Conservation (phyloP, 2,888 invertebrate genomes). For the Lasioglossum lativentre region DNA sequence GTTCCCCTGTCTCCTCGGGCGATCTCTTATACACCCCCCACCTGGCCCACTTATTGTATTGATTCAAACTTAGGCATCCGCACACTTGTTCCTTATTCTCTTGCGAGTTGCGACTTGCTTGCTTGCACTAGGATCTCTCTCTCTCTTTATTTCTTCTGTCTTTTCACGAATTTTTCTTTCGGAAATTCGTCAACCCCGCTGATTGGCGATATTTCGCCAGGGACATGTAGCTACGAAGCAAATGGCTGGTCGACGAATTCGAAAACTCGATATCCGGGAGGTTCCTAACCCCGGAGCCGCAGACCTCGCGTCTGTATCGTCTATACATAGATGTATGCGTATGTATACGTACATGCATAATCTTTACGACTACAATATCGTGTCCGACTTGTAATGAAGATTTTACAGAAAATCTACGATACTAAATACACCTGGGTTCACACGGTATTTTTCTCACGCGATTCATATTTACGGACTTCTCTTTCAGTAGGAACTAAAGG, state of each 20-base stretch:
- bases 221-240: constrained; percentile 21
- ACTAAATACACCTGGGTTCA: neutral
- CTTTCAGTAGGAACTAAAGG: too few relatives aligned
- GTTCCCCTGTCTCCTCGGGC: constrained; percentile 70
- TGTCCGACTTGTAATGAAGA: neutral
- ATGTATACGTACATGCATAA: neutral
- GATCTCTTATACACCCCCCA: constrained; percentile 80
- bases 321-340: too few relatives aligned
- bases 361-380: neutral
- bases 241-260: constrained; percentile 26
- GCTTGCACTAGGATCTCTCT: constrained; percentile 35
- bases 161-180: constrained; percentile 44
- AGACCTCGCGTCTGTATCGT: constrained; percentile 3
- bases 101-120: constrained; percentile 46
- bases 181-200: constrained; percentile 33
- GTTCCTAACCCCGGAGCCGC: constrained; percentile 4
- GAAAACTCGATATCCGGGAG: constrained; percentile 6
- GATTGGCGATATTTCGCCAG: constrained; percentile 22
- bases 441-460: too few relatives aligned
- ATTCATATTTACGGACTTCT: neutral
- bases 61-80: constrained; percentile 81
- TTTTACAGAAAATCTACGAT: neutral
- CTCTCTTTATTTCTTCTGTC: constrained; percentile 21
- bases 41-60: constrained; percentile 84
- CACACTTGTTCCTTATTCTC: constrained; percentile 73